Conservation (phyloP, 64 coral and sea anemone genomes). For the Acropora tenuis region DNA sequence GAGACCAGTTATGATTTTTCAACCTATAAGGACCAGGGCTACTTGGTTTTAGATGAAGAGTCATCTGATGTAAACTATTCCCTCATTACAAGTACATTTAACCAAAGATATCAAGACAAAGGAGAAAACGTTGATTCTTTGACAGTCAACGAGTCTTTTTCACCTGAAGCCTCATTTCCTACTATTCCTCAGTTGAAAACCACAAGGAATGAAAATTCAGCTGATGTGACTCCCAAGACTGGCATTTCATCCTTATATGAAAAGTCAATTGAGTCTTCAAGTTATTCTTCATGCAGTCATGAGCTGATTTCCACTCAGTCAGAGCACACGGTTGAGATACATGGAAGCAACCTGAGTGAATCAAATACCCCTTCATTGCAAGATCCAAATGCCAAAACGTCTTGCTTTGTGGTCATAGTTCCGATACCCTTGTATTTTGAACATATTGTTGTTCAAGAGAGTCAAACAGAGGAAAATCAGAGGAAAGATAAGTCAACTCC, state of each 20-base stretch:
- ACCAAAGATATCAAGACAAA: conserved; percentile 19
- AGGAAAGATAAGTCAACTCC: background rate
- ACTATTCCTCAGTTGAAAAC: conserved; percentile 18
- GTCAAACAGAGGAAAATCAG: background rate
- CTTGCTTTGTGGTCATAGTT: conserved; percentile 35
- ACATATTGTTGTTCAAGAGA: background rate
- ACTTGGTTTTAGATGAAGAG: background rate
- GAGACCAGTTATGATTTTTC: background rate
- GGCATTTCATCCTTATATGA: background rate
- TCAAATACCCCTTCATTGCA: background rate
- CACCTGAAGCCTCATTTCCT: conserved; percentile 27
- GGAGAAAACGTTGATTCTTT: background rate
- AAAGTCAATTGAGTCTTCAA: background rate
- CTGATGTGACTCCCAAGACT: background rate
- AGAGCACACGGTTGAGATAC: background rate
- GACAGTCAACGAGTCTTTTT: background rate
- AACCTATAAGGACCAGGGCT: background rate
- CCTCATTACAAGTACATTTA: background rate
- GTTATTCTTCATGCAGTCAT: background rate
- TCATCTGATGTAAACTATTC: conserved; percentile 19
- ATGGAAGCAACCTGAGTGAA: background rate
- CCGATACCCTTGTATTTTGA: conserved; percentile 31
- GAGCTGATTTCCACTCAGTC: background rate
- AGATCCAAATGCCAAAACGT: background rate
- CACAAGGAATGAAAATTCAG: background rate